Evolutionary conservation across 2,797 vertebrate genomes (phyloP).

Genomic region (Sphenodon punctatus): DNA sequence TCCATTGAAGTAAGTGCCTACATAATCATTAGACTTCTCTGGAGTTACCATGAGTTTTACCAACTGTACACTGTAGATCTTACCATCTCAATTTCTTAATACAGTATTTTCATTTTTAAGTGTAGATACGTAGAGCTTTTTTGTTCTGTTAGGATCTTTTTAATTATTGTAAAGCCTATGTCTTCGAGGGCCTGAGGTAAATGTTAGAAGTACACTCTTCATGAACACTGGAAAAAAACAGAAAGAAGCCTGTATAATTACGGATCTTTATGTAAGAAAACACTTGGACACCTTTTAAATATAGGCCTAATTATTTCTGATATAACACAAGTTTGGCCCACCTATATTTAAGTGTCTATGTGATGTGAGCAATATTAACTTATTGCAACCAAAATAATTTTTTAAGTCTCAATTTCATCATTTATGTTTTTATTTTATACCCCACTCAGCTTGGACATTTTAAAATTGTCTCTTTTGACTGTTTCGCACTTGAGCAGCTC

Average conservation of each 20-base stretch:
- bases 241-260: too few relatives aligned
- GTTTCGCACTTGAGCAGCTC: neutral
- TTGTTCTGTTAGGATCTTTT: too few relatives aligned
- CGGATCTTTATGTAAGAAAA: too few relatives aligned
- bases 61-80: neutral
- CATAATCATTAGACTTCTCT: too few relatives aligned
- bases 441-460: neutral
- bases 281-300: too few relatives aligned
- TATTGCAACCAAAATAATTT: neutral
- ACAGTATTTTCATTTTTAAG: neutral
- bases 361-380: neutral
- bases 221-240: too few relatives aligned
- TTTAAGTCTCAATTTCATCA: constrained; percentile 1
- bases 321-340: too few relatives aligned
- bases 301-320: too few relatives aligned
- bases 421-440: neutral
- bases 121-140: neutral
- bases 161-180: too few relatives aligned
- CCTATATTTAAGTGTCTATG: neutral
- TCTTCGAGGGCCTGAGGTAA: too few relatives aligned
- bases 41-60: neutral
- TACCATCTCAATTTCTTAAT: neutral
- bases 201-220: too few relatives aligned
- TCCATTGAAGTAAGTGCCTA: neutral
- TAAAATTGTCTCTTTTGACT: neutral